Evolutionary conservation across 2,888 invertebrate species (phyloP).

Genomic region (Tetragonula carbonaria): DNA sequence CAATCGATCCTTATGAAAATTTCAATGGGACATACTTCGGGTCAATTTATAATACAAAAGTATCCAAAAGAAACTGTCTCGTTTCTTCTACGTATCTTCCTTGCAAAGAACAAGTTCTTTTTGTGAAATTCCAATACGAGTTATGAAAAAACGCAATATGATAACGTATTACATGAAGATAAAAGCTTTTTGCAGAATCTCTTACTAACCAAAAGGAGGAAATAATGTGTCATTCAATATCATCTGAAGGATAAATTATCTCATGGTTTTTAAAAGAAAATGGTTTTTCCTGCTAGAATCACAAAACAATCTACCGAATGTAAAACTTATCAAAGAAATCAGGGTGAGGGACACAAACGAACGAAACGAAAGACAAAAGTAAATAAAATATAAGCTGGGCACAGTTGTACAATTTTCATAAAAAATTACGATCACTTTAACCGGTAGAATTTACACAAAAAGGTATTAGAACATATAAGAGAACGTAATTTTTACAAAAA

Average conservation of each 20-base stretch:
- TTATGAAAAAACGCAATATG: neutral
- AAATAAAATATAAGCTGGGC: no score
- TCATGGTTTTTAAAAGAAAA: neutral
- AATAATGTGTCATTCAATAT: neutral
- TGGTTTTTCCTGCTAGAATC: neutral
- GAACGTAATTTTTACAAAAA: no score
- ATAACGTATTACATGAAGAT: neutral
- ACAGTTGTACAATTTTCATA: neutral
- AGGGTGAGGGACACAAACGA: no score
- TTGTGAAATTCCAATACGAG: neutral
- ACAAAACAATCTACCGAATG: neutral
- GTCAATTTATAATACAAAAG: neutral
- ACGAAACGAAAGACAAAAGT: no score
- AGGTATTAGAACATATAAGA: no score
- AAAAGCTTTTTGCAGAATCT: no score
- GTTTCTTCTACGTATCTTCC: neutral
- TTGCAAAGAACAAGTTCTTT: neutral
- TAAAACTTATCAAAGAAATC: neutral
- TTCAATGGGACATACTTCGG: neutral
- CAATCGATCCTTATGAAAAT: constrained; percentile 1
- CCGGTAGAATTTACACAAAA: no score
- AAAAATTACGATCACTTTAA: neutral
- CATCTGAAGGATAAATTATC: neutral
- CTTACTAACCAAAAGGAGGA: neutral
- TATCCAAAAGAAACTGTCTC: neutral